A percentile compares a stretch with the other conserved stretches of the same genome.
Evolutionary conservation across 2,113 vertebrate genomes (phyloP).

Genomic region (Sarotherodon lohbergeri): DNA sequence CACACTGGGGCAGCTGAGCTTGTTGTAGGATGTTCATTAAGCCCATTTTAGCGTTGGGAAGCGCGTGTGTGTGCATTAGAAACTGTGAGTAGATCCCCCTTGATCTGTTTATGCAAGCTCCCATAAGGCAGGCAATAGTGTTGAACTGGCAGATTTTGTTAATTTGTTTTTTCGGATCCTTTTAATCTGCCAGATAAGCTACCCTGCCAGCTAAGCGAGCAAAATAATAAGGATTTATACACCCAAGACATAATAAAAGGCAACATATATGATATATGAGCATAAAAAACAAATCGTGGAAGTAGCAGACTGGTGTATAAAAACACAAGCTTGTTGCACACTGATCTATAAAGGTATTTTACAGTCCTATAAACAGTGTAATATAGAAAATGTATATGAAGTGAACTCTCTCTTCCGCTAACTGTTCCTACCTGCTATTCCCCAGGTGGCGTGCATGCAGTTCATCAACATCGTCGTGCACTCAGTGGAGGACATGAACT

Average conservation of each 20-base stretch:
- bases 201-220: background rate
- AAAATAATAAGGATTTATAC: background rate
- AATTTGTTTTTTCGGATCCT: background rate
- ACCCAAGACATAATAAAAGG: background rate
- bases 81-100: background rate
- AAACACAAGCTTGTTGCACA: background rate
- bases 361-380: background rate
- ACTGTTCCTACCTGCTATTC: background rate
- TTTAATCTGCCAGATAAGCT: conserved; percentile 14
- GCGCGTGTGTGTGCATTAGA: background rate
- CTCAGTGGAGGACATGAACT: conserved; percentile 98
- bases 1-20: background rate
- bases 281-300: background rate
- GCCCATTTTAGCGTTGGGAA: background rate
- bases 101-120: conserved; percentile 7
- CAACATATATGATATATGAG: background rate
- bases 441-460: conserved; percentile 96
- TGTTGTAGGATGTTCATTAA: conserved; percentile 22
- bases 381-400: background rate
- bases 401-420: background rate
- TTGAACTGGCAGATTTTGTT: conserved; percentile 7
- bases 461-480: conserved; percentile 99
- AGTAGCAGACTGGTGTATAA: background rate
- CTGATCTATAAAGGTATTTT: background rate
- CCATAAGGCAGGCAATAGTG: background rate